Base-by-base conservation (phyloP, 2,113 vertebrate species). In the Enhydra lutris region DNA sequence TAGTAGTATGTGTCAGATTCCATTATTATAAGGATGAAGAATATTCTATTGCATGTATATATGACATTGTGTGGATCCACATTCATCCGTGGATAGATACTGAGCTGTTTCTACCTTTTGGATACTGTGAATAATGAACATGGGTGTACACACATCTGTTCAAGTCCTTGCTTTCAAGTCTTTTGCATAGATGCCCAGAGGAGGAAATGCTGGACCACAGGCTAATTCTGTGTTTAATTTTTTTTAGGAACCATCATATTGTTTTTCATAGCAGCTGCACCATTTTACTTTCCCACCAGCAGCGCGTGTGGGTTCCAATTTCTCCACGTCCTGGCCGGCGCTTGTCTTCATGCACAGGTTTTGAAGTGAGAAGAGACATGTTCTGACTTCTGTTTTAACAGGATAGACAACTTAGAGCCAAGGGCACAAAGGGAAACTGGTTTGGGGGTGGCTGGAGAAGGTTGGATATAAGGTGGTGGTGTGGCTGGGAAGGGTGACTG, bases 361-460 rank as follows among this genome's bases (percentile, higher is more conserved):
- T 0, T 18, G 15, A 42, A 23, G 31, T 76, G 26, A 59, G 34
- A 4, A 63, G 21, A 71, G 34, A 5, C 7, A 4, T 11, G 17
- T 29, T 7, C 6, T 14, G 10, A 17, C 47, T 50, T 73, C 47
- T 50, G 4, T 57, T 73, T 47, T 29, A 81, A 95, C 2, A 76
- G 55, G 89, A 36, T 1, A 55, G 67, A 59, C 63, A 17, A 18
- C 0, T 3, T 4, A n/a, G 39, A 14, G 20, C 9, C 50, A 34
- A 47, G 20, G 42, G 20, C 2, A 3, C 7, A 18, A 36, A 23
- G 29, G 17, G 6, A 61, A 15, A 50, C n/a, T 8, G 31, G 34
- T 18, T 1, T 36, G 2, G 3, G 29, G 3, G 15, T 4, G 0
- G 4, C 12, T 39, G 36, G 2, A 2, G 26, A 31, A 31, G 8